These are phyloP conservation scores for Corynorhinus townsendii DNA, from an alignment of 2,113 vertebrate species.

Conservation along the genomic window DNA sequence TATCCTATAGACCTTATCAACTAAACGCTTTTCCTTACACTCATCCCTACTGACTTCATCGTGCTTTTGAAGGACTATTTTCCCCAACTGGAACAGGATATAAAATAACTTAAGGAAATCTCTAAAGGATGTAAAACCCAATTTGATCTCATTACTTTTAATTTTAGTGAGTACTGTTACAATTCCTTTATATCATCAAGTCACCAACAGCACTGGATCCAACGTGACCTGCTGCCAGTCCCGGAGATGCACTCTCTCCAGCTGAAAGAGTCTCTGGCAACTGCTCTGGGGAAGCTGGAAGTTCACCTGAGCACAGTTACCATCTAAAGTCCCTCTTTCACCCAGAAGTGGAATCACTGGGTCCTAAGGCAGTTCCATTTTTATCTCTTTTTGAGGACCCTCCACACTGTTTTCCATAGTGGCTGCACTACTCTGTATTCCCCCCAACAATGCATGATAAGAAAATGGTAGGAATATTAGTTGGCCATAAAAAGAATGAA, in stretches of 20 bases:
- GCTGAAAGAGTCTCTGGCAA: too few relatives aligned
- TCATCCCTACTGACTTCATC: neutral
- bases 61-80: neutral
- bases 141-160: neutral
- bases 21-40: neutral
- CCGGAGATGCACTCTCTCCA: neutral
- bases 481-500: neutral
- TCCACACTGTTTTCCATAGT: neutral
- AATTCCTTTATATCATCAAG: neutral
- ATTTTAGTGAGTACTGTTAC: neutral
- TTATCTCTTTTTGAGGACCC: neutral
- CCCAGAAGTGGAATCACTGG: neutral
- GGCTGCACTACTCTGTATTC: neutral
- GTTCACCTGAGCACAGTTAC: neutral
- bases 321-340: neutral
- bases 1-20: neutral
- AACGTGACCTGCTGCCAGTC: too few relatives aligned
- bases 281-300: neutral
- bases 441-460: neutral
- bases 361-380: neutral
- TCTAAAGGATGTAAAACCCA: neutral
- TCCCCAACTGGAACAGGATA: neutral
- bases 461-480: neutral
- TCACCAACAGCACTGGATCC: neutral
- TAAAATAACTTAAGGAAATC: neutral